Percentiles rank a stretch among this genome's conserved stretches.
Evolutionary conservation across 1,140 invertebrate species (phyloP).

Genomic region (Bombus turneri): DNA sequence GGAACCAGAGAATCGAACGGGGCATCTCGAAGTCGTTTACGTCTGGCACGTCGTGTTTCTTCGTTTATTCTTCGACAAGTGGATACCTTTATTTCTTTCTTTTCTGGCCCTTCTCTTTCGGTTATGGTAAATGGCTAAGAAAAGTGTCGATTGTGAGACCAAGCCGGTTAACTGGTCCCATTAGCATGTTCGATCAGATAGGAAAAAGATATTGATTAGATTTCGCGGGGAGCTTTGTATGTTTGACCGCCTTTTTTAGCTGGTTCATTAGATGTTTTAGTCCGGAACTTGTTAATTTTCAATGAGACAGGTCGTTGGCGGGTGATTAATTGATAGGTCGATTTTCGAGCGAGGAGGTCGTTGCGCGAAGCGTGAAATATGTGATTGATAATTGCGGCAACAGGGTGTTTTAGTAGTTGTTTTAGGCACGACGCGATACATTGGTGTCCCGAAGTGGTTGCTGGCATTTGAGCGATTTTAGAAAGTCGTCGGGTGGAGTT

Average conservation of each 20-base stretch:
- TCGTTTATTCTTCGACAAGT: constrained; percentile 31
- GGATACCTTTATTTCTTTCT: constrained; percentile 19
- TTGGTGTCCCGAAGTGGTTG: not conserved
- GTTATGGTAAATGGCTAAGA: not conserved
- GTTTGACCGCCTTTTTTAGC: not conserved
- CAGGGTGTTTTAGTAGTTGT: not conserved
- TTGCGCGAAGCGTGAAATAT: not conserved
- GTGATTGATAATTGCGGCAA: not conserved
- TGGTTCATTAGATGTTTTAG: constrained; percentile 7
- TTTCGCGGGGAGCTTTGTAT: not conserved
- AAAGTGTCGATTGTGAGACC: constrained; percentile 45
- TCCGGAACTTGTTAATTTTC: constrained; percentile 27
- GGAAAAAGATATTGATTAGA: constrained; percentile 57
- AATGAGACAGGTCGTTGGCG: not conserved
- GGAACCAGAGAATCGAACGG: constrained; percentile 31
- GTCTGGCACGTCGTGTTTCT: constrained; percentile 8
- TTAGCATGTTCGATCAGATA: constrained; percentile 58
- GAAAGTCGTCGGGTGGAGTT: not conserved
- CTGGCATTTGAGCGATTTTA: not conserved
- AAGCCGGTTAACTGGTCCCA: constrained; percentile 29
- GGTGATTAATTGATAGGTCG: constrained; percentile 25
- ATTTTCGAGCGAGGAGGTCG: not conserved
- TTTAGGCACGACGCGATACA: not conserved
- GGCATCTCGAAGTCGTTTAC: constrained; percentile 42
- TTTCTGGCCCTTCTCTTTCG: constrained; percentile 15